phyloP scores from a whole-genome alignment of 64 coral and sea anemone species.

The Dendrophyllia cribrosa region DNA sequence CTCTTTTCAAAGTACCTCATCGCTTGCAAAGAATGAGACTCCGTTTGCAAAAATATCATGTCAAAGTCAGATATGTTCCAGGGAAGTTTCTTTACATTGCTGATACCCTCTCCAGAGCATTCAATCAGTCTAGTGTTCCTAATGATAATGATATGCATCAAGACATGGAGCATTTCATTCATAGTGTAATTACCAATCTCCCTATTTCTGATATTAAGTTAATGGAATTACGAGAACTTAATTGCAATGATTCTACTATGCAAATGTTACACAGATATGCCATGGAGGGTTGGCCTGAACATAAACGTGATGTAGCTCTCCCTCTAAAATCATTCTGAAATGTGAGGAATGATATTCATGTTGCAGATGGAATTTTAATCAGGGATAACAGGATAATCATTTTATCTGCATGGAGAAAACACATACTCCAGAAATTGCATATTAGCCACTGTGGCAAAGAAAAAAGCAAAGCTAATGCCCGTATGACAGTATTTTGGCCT shows the following conservation, averaged over 20 bases:
- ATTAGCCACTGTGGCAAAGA: constrained; percentile 28
- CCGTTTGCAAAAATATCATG: constrained; percentile 59
- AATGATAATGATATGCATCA: constrained; percentile 26
- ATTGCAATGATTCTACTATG: constrained; percentile 2
- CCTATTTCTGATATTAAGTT: constrained; percentile 32
- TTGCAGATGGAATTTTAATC: constrained; percentile 18
- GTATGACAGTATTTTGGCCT: constrained; percentile 30
- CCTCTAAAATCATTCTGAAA: constrained; percentile 16
- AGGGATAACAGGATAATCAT: constrained; percentile 25
- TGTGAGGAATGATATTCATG: constrained; percentile 1
- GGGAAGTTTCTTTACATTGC: constrained; percentile 62
- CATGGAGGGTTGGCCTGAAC: constrained; percentile 15
- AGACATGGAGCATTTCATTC: constrained; percentile 38
- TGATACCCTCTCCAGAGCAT: constrained; percentile 51
- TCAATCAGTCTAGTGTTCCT: neutral
- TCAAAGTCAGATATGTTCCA: constrained; percentile 42
- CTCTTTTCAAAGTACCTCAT: constrained; percentile 45
- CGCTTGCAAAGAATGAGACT: constrained; percentile 68
- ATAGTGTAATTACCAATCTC: constrained; percentile 21
- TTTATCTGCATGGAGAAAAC: constrained; percentile 18
- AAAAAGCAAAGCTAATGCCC: constrained; percentile 30
- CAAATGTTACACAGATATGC: constrained; percentile 10
- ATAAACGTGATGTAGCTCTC: neutral
- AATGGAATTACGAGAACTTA: constrained; percentile 12
- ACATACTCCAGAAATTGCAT: constrained; percentile 44